A percentile compares a stretch with the other conserved stretches of the same genome.
These are phyloP conservation scores for Microcebus lehilahytsara DNA, from an alignment of 2,113 vertebrate genomes.

Conservation along the genomic window DNA sequence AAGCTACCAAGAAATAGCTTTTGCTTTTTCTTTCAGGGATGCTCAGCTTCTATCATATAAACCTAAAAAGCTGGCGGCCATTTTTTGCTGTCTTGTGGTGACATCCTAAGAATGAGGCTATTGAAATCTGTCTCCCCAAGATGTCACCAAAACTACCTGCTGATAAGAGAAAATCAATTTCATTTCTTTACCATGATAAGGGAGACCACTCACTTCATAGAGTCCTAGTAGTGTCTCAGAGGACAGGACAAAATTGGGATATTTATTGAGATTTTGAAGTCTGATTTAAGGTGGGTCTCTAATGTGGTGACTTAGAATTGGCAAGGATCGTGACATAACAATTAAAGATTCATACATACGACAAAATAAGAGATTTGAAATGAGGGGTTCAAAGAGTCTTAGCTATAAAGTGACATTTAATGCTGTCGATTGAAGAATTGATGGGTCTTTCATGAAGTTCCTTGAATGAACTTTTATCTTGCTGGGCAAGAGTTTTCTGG, in stretches of 20 bases:
- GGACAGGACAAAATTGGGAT: not conserved
- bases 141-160: not conserved
- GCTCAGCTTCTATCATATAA: not conserved
- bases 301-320: not conserved
- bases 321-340: not conserved
- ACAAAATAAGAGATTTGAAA: not conserved
- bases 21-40: not conserved
- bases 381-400: not conserved
- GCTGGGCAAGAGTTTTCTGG: not conserved
- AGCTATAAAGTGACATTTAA: not conserved
- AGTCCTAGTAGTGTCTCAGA: not conserved
- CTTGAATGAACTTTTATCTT: conserved; percentile 8
- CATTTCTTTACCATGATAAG: not conserved
- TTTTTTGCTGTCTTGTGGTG: not conserved
- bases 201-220: not conserved
- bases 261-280: not conserved
- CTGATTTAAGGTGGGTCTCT: not conserved
- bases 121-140: not conserved
- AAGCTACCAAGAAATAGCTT: not conserved
- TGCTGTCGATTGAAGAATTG: not conserved
- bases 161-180: not conserved
- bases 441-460: not conserved
- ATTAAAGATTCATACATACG: not conserved
- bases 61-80: not conserved
- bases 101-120: not conserved